Evolutionary conservation across 2,113 vertebrate genomes (phyloP).

Genomic region (Halcyon senegalensis): DNA sequence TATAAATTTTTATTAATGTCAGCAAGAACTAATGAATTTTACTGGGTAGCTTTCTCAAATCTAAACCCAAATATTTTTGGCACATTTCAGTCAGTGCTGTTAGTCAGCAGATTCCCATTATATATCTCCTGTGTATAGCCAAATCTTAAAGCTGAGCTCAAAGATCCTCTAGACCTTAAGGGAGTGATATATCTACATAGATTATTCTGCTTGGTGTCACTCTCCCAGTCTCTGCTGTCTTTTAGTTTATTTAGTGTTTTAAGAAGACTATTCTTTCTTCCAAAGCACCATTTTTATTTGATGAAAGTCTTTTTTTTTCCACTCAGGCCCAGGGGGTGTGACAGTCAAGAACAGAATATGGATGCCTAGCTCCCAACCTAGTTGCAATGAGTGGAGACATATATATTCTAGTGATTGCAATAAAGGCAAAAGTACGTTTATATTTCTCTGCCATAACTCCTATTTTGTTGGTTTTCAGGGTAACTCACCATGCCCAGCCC

Average conservation of each 20-base stretch:
- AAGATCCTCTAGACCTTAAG: not conserved
- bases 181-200: not conserved
- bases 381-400: not conserved
- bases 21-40: not conserved
- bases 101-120: not conserved
- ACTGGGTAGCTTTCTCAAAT: not conserved
- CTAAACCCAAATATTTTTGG: not conserved
- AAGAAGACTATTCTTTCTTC: not conserved
- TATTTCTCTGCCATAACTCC: not conserved
- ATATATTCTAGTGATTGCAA: not conserved
- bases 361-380: not conserved
- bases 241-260: not conserved
- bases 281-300: not conserved
- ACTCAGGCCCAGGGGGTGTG: not conserved
- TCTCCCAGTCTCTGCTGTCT: not conserved
- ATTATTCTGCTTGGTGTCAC: not conserved
- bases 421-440: not conserved
- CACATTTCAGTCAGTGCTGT: not conserved
- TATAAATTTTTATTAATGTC: not conserved
- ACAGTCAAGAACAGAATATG: not conserved
- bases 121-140: not conserved
- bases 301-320: not conserved
- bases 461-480: not conserved
- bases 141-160: not conserved
- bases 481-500: not conserved